Evolutionary conservation across 2,113 vertebrate species (phyloP), one percentile per base, ranked within the genome.

Genomic region (Malurus alboscapulatus): DNA sequence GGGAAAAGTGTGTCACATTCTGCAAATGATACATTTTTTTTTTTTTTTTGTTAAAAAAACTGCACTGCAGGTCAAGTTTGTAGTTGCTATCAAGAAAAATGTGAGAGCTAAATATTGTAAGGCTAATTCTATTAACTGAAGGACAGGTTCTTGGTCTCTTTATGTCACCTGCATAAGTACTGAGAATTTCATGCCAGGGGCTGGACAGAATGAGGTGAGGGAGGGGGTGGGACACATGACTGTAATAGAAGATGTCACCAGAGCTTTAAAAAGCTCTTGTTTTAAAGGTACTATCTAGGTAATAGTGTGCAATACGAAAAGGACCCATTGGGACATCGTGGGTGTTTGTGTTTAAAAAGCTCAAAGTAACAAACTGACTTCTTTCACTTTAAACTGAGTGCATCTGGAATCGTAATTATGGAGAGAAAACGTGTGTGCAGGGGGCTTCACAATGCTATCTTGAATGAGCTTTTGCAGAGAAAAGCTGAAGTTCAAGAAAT

Each of bases 161-260:
- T 50, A 15, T 75, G 42, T 83, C 45, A 75, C 18, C 29, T 62
- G 17, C 3, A 3, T 40, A 71, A 84, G 17, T 57, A 48, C 7
- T 53, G 58, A 62, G 44, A 72, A 65, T 53, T 72, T 69, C 27
- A 19, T 72, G 25, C 17, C 0, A 1, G 17, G 19, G 13, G 19
- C 16, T 10, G 8, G 38, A 25, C 3, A 4, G 14, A 4, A 14
- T 0, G 0, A 44, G 30, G 14, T 30, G n/a, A 63, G 14, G 26
- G 19, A 38, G 4, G 4, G 15, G 21, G 30, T 4, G 2, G 17
- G 36, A 65, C 32, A 54, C 24, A 11, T 55, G 42, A 13, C 15
- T 76, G 17, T 65, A 76, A 34, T 3, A 73, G 30, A 83, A 15
- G 17, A 45, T 85, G 19, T 66, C 45, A 48, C 24, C 13, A 48